A percentile compares a stretch with the other conserved stretches of the same genome.
phyloP scores from a whole-genome alignment of 1,140 invertebrate genomes.

The Tyrophagus putrescentiae region DNA sequence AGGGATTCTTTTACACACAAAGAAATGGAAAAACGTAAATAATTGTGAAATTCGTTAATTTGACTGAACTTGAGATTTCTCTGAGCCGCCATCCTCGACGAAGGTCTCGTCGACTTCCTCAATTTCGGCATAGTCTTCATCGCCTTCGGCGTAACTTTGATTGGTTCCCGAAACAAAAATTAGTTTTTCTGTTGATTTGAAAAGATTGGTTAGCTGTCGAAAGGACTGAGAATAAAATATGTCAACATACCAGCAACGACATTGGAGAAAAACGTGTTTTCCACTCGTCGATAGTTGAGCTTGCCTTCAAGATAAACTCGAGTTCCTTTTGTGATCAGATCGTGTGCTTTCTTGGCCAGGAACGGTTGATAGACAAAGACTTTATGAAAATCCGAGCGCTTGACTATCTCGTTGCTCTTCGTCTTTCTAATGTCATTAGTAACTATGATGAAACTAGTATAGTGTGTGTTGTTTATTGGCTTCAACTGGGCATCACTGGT shows the following conservation, averaged over 20 bases:
- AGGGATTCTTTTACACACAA: too few species aligned
- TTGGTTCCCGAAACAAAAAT: constrained; percentile 10
- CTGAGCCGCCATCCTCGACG: background rate
- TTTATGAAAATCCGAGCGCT: constrained; percentile 12
- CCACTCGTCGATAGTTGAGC: constrained; percentile 8
- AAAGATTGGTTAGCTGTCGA: background rate
- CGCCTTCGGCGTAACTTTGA: background rate
- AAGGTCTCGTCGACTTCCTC: constrained; percentile 6
- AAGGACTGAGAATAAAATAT: background rate
- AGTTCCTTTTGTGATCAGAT: constrained; percentile 14
- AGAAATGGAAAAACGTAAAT: too few species aligned
- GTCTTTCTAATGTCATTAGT: constrained; percentile 2
- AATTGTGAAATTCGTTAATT: too few species aligned
- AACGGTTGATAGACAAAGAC: constrained; percentile 16
- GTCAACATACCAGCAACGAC: constrained; percentile 6
- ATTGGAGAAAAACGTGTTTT: constrained; percentile 13
- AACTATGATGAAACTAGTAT: constrained; percentile 4
- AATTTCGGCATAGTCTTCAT: background rate
- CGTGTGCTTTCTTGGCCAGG: background rate
- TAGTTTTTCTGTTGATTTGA: constrained; percentile 3
- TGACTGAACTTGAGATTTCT: background rate
- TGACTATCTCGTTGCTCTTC: constrained; percentile 8
- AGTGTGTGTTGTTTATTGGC: constrained; percentile 12
- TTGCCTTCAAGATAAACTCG: constrained; percentile 12
- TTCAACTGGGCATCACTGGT: background rate